These are phyloP conservation scores for Gasterosteus nipponicus DNA, from an alignment of 2,113 vertebrate species.

Conservation along the genomic window DNA sequence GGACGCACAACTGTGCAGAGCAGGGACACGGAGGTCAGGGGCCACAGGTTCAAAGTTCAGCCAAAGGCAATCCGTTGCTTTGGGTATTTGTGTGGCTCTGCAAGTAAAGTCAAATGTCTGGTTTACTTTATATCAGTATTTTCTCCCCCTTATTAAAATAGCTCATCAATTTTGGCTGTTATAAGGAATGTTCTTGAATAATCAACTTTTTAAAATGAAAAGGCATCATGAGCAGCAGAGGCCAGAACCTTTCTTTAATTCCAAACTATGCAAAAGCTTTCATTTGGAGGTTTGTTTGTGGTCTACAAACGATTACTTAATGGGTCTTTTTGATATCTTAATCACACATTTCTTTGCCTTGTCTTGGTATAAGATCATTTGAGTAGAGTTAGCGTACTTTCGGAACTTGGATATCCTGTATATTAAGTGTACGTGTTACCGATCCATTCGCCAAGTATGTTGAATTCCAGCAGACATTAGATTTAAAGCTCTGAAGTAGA, in stretches of 20 bases:
- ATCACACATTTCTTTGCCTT: neutral
- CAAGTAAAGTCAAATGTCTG: neutral
- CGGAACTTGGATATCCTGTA: neutral
- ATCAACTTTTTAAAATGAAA: neutral
- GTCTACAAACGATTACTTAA: neutral
- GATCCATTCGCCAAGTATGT: neutral
- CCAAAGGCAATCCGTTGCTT: neutral
- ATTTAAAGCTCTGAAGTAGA: neutral
- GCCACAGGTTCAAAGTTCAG: neutral
- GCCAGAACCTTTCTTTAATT: neutral
- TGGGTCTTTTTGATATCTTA: neutral
- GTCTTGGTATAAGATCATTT: neutral
- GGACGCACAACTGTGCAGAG: neutral
- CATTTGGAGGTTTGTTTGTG: neutral
- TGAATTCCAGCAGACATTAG: neutral
- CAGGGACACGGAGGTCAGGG: conserved; percentile 1
- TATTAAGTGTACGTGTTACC: neutral
- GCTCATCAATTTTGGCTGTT: neutral
- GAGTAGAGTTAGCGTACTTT: neutral
- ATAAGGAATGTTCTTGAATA: neutral
- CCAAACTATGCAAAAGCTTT: neutral
- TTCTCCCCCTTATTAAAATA: neutral
- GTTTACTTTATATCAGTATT: neutral
- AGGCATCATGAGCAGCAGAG: neutral
- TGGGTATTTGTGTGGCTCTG: neutral